These are phyloP conservation scores for Melieria picta DNA, from an alignment of 2,888 invertebrate species.

Conservation along the genomic window DNA sequence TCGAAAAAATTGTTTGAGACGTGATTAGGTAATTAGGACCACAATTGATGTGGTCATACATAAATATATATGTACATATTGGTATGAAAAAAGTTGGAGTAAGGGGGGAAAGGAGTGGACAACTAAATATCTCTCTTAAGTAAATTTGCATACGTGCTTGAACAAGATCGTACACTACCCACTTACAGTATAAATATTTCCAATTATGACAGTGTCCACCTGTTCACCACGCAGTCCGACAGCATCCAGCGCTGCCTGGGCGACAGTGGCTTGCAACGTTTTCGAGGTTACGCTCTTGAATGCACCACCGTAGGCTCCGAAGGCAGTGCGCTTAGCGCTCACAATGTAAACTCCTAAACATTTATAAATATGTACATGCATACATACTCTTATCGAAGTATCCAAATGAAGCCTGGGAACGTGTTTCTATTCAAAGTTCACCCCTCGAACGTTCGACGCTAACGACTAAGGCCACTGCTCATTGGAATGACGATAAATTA, in stretches of 20 bases:
- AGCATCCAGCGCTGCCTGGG: constrained; percentile 80
- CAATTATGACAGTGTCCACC: constrained; percentile 89
- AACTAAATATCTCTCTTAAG: neutral
- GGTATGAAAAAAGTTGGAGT: too few species aligned
- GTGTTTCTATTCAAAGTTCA: too few species aligned
- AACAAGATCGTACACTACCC: neutral
- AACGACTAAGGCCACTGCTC: too few species aligned
- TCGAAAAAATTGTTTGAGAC: too few species aligned
- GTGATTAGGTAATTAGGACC: too few species aligned
- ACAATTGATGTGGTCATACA: too few species aligned
- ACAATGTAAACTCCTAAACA: constrained; percentile 86
- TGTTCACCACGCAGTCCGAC: constrained; percentile 85
- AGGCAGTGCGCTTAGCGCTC: constrained; percentile 95
- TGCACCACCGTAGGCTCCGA: constrained; percentile 93
- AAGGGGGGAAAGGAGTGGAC: neutral
- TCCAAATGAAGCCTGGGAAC: too few species aligned
- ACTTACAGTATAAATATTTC: constrained; percentile 86
- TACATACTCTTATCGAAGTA: too few species aligned
- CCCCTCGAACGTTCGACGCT: too few species aligned
- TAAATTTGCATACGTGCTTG: neutral
- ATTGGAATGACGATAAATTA: too few species aligned
- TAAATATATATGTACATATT: too few species aligned
- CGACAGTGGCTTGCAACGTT: constrained; percentile 84
- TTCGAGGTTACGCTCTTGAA: constrained; percentile 78
- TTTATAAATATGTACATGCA: neutral